Evolutionary conservation across 2,113 vertebrate genomes (phyloP).

Genomic region (Phalacrocorax aristotelis): DNA sequence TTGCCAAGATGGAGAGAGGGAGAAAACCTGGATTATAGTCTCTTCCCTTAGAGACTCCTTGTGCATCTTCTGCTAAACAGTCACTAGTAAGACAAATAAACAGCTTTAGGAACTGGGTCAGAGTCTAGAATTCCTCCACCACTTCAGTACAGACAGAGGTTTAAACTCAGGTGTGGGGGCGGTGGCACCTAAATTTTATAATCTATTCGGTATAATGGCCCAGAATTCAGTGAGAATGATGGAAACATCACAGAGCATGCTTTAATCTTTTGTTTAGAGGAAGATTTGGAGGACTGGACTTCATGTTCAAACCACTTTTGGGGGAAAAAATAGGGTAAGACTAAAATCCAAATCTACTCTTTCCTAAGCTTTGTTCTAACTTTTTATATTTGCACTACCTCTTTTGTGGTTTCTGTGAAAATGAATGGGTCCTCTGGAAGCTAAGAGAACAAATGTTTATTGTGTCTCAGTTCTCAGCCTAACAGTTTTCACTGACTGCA

Average conservation of each 20-base stretch:
- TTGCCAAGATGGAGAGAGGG: neutral
- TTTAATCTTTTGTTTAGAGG: neutral
- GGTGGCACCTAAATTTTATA: neutral
- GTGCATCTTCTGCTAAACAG: neutral
- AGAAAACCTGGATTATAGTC: neutral
- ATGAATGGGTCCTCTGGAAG: neutral
- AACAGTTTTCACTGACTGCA: neutral
- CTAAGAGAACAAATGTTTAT: neutral
- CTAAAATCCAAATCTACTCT: neutral
- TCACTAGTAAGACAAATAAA: neutral
- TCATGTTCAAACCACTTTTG: neutral
- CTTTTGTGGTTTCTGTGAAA: neutral
- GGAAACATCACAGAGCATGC: neutral
- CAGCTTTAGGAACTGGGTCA: neutral
- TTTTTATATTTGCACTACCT: neutral
- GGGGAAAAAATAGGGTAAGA: neutral
- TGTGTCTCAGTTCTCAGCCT: neutral
- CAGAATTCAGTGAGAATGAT: neutral
- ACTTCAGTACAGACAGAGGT: neutral
- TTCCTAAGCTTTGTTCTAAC: neutral
- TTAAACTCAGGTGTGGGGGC: fast-evolving
- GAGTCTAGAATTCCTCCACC: neutral
- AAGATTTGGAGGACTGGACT: neutral
- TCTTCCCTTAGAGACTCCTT: neutral
- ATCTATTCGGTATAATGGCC: neutral